Evolutionary conservation across 2,797 vertebrate species (phyloP).

Genomic region (Ciconia nigra): DNA sequence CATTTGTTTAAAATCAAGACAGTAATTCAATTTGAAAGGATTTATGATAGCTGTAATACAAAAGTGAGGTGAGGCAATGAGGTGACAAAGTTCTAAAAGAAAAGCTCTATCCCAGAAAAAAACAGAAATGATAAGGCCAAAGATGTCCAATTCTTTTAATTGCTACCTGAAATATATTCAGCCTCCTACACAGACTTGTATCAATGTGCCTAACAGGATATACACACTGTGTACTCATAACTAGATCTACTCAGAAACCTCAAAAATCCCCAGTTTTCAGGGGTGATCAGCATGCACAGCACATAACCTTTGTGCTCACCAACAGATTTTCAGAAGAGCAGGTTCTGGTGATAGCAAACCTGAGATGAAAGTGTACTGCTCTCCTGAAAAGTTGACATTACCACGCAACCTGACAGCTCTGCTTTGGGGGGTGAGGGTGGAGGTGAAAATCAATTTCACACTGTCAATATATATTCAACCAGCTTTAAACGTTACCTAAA

Average conservation of each 20-base stretch:
- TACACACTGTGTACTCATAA: background rate
- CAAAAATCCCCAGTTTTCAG: background rate
- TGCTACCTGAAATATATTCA: background rate
- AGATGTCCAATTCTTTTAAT: background rate
- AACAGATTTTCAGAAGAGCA: background rate
- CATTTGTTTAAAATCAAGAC: background rate
- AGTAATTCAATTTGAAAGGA: background rate
- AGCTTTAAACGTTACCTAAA: background rate
- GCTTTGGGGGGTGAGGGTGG: background rate
- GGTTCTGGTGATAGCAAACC: background rate
- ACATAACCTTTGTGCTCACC: background rate
- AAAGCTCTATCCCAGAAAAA: background rate
- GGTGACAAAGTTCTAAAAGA: background rate
- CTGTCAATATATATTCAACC: background rate
- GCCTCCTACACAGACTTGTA: background rate
- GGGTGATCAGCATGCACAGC: background rate
- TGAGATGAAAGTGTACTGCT: background rate
- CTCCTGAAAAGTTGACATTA: background rate
- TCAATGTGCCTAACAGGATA: background rate
- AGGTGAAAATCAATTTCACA: background rate
- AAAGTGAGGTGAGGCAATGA: background rate
- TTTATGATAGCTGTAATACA: background rate
- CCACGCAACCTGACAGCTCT: background rate
- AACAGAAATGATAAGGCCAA: background rate
- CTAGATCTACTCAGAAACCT: background rate